phyloP scores from a whole-genome alignment of 1,140 invertebrate species.

The Bombus confusus region DNA sequence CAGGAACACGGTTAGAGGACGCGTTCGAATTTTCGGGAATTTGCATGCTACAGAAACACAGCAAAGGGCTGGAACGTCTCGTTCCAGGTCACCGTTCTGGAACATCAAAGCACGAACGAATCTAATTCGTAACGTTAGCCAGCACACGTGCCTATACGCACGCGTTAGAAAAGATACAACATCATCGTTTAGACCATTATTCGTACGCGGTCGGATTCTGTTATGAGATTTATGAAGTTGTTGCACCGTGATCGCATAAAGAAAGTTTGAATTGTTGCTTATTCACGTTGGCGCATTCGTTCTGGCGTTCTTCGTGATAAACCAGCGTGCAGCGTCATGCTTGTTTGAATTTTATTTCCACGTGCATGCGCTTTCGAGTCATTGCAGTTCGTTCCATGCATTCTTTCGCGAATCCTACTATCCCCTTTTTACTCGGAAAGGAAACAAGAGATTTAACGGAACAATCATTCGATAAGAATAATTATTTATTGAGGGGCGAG shows the following conservation, averaged over 20 bases:
- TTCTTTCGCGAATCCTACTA: too few species aligned
- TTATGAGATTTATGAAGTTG: slow-evolving; percentile 30
- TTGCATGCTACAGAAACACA: neutral
- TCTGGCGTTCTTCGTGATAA: neutral
- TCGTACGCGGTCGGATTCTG: neutral
- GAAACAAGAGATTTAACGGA: too few species aligned
- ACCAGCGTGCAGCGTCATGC: neutral
- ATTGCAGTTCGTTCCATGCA: neutral
- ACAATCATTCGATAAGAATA: too few species aligned
- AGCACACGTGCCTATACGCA: neutral
- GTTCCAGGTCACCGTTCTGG: slow-evolving; percentile 5
- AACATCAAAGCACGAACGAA: slow-evolving; percentile 51
- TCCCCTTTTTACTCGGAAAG: too few species aligned
- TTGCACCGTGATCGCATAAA: slow-evolving; percentile 7
- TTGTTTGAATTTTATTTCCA: neutral
- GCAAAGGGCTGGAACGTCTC: neutral
- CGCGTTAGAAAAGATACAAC: neutral
- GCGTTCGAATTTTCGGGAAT: slow-evolving; percentile 22
- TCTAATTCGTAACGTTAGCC: slow-evolving; percentile 19
- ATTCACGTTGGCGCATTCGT: neutral
- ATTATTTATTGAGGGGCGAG: too few species aligned
- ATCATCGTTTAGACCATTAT: slow-evolving; percentile 5
- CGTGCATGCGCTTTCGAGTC: neutral
- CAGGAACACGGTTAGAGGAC: neutral
- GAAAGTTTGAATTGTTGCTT: slow-evolving; percentile 6